These are phyloP conservation scores for Eupithecia insigniata DNA, from an alignment of 2,888 invertebrate species.

Conservation along the genomic window DNA sequence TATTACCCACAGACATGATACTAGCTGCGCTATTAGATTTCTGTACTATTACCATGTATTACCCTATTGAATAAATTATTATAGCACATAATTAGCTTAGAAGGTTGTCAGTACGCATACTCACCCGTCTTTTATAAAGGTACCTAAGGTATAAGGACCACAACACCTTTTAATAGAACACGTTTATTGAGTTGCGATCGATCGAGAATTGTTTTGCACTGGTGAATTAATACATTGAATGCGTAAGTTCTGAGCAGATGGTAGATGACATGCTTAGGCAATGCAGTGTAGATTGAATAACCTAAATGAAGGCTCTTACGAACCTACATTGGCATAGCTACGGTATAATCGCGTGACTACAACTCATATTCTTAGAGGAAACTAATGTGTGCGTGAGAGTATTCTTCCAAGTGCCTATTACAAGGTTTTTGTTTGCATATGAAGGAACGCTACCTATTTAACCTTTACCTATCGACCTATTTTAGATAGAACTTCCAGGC, in stretches of 20 bases:
- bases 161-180: neutral
- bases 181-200: neutral
- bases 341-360: slow-evolving; percentile 15
- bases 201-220: neutral
- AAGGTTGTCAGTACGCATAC: neutral
- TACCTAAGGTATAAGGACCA: neutral
- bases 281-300: neutral
- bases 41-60: no score
- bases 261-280: neutral
- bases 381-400: slow-evolving; percentile 12
- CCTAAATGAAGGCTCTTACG: neutral
- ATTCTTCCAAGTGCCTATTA: neutral
- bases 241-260: neutral
- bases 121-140: neutral
- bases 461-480: neutral
- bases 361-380: slow-evolving; percentile 17
- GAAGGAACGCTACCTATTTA: neutral
- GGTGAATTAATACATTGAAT: neutral
- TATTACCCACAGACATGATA: no score
- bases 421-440: neutral
- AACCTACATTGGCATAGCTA: neutral
- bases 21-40: no score
- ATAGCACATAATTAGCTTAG: slow-evolving; percentile 1
- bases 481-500: neutral
- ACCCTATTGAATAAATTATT: slow-evolving; percentile 15